Evolutionary conservation across 2,888 invertebrate species (phyloP).

Genomic region (Nipponacmea schrenckii): DNA sequence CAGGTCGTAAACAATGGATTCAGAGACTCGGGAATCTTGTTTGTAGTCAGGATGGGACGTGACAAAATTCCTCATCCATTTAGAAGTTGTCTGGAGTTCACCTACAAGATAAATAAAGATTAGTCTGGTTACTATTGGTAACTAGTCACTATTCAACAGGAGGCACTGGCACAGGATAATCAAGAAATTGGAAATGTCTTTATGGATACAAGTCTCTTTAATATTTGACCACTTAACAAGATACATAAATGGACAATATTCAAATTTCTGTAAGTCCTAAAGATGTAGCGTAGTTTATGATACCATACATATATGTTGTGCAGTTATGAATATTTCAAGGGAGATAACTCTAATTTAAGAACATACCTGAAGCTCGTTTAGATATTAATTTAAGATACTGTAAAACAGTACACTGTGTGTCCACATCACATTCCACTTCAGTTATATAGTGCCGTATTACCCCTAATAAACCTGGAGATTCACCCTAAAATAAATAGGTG

Average conservation of each 20-base stretch:
- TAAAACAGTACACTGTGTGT: conserved; percentile 96
- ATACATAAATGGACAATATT: too few relatives aligned
- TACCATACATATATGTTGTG: too few relatives aligned
- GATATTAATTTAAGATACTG: conserved; percentile 93
- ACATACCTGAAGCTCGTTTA: conserved; percentile 69
- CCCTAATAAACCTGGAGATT: conserved; percentile 94
- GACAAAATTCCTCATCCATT: conserved; percentile 93
- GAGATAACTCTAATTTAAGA: too few relatives aligned
- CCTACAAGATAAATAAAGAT: conserved; percentile 70
- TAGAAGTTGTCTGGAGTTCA: conserved; percentile 90
- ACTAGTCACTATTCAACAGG: too few relatives aligned
- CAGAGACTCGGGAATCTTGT: conserved; percentile 88
- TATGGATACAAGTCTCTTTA: too few relatives aligned
- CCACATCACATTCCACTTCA: conserved; percentile 97
- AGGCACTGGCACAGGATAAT: too few relatives aligned
- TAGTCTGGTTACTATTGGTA: too few relatives aligned
- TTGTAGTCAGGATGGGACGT: conserved; percentile 88
- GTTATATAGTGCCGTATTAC: conserved; percentile 93
- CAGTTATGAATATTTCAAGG: too few relatives aligned
- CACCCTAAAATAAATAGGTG: conserved; percentile 72
- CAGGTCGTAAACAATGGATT: conserved; percentile 69
- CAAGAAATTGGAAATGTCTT: too few relatives aligned
- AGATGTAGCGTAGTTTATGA: too few relatives aligned
- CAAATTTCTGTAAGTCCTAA: too few relatives aligned
- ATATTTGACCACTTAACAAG: too few relatives aligned